Percentiles rank a stretch among this genome's conserved stretches.
These are phyloP conservation scores for Laothoe populi DNA, from an alignment of 2,888 invertebrate species.

Conservation along the genomic window DNA sequence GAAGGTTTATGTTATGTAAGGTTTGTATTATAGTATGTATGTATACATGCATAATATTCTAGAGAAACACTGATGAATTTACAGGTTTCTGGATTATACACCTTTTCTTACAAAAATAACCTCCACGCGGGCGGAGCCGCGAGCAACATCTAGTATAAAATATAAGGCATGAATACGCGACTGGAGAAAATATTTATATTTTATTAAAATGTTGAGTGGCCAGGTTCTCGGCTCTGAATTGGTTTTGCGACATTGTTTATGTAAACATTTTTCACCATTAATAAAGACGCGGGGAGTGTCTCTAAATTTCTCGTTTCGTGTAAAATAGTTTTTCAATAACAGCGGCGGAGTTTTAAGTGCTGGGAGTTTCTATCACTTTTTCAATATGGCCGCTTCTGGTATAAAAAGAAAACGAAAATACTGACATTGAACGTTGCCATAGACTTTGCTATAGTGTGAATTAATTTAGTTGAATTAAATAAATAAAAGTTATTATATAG, in stretches of 20 bases:
- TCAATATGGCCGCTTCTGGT: slow-evolving; percentile 57
- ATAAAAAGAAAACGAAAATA: slow-evolving; percentile 41
- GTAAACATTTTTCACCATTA: slow-evolving; percentile 37
- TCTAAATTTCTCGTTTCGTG: slow-evolving; percentile 49
- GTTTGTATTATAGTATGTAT: no score
- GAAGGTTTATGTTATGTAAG: no score
- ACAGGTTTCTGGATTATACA: no score
- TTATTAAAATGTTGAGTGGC: slow-evolving; percentile 14
- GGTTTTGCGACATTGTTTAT: slow-evolving; percentile 22
- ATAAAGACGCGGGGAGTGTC: slow-evolving; percentile 44
- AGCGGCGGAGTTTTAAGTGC: slow-evolving; percentile 50
- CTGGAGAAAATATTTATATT: slow-evolving; percentile 7
- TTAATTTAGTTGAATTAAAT: background rate
- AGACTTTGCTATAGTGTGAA: slow-evolving; percentile 32
- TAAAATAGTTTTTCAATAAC: slow-evolving; percentile 73
- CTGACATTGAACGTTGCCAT: slow-evolving; percentile 31
- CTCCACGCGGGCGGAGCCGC: no score
- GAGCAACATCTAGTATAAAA: background rate
- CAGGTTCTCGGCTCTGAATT: slow-evolving; percentile 3
- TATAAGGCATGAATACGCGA: slow-evolving; percentile 4
- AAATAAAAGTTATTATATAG: background rate
- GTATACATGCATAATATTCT: no score
- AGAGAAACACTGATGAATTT: no score
- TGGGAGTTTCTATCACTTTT: slow-evolving; percentile 66
- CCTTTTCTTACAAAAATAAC: no score